phyloP scores from a whole-genome alignment of 2,113 vertebrate genomes.

The Phyllopteryx taeniolatus region DNA sequence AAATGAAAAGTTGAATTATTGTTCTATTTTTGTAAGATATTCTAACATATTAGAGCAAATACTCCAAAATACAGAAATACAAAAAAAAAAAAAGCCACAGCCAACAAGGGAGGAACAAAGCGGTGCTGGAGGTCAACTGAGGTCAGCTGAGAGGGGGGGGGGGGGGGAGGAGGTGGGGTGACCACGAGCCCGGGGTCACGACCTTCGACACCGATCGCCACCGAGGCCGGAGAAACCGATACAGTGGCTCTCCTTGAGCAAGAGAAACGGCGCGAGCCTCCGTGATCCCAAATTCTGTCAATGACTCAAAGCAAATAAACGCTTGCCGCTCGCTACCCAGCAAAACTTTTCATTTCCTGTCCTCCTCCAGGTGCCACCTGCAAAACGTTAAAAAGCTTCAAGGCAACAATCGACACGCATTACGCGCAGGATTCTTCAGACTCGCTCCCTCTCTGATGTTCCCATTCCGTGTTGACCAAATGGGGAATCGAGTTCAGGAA shows the following conservation, averaged over 20 bases:
- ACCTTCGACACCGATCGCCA: conserved; percentile 41
- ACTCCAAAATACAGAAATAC: too few species aligned
- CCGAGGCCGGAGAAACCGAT: conserved; percentile 31
- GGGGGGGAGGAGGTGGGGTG: neutral
- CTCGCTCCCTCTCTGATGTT: conserved; percentile 62
- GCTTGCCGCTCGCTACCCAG: conserved; percentile 16
- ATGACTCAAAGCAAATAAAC: conserved; percentile 2
- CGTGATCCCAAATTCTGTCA: conserved; percentile 10
- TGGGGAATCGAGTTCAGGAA: conserved; percentile 74
- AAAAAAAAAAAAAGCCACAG: neutral
- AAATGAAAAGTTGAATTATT: too few species aligned
- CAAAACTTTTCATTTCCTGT: conserved; percentile 6
- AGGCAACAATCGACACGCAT: neutral
- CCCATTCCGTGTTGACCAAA: conserved; percentile 56
- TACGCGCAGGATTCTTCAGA: conserved; percentile 41
- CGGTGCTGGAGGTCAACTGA: conserved; percentile 11
- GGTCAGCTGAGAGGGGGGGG: conserved; percentile 23
- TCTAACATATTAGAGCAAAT: too few species aligned
- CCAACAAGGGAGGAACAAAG: neutral
- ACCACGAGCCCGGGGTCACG: conserved; percentile 38
- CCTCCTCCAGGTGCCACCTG: conserved; percentile 50
- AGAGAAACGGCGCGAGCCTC: conserved; percentile 12
- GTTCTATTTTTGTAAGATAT: too few species aligned
- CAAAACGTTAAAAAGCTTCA: conserved; percentile 51
- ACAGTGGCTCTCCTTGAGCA: conserved; percentile 22